Evolutionary conservation across 2,888 invertebrate species (phyloP).

Genomic region (Lottia gigantea): DNA sequence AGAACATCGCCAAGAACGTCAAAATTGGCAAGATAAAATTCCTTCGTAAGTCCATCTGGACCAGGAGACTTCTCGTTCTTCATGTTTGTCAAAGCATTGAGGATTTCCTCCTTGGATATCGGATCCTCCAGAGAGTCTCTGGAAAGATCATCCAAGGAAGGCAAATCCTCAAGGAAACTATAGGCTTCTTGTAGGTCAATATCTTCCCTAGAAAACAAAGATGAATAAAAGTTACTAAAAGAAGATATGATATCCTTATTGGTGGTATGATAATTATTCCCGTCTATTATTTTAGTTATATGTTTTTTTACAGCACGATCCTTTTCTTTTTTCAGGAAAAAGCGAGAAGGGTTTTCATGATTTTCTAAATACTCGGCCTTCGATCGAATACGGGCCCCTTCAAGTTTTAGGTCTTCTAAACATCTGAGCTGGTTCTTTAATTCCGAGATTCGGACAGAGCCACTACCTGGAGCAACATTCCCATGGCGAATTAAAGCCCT

Average conservation of each 20-base stretch:
- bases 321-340: slow-evolving; percentile 14
- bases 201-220: slow-evolving; percentile 14
- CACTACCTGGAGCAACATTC: slow-evolving; percentile 5
- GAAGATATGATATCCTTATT: slow-evolving; percentile 7
- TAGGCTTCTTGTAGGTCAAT: no score
- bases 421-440: slow-evolving; percentile 9
- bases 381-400: slow-evolving; percentile 16
- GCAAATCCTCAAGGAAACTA: slow-evolving; percentile 15
- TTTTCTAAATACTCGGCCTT: slow-evolving; percentile 13
- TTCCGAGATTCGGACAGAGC: no score
- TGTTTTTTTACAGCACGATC: slow-evolving; percentile 13
- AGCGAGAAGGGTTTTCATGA: slow-evolving; percentile 17
- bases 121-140: background rate
- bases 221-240: slow-evolving; percentile 7
- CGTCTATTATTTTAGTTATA: slow-evolving; percentile 7
- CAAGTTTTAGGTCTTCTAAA: background rate
- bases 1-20: slow-evolving; percentile 25
- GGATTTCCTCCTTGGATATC: slow-evolving; percentile 13
- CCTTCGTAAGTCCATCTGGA: slow-evolving; percentile 34
- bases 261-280: background rate
- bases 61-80: slow-evolving; percentile 33
- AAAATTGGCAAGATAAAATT: slow-evolving; percentile 31
- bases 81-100: slow-evolving; percentile 21
- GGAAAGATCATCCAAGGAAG: background rate
- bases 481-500: background rate